Base-by-base conservation (phyloP, 1,140 invertebrate species). In the Dreissena rostriformis region DNA sequence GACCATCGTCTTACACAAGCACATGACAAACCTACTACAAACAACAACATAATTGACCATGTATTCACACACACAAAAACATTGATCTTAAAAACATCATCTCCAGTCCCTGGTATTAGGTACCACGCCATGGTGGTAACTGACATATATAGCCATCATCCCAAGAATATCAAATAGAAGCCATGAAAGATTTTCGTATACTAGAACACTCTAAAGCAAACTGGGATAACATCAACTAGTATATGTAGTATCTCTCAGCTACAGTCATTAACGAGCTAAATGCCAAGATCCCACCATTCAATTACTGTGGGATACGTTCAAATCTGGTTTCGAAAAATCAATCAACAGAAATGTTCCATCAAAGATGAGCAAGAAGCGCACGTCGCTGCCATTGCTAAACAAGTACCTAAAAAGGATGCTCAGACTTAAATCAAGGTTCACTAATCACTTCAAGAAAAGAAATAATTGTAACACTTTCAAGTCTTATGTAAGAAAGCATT, bases 91-190 rank as follows among this genome's bases (percentile, higher is more conserved):
- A 77, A 82, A 68, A 52, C 79, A 8, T 82, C 73, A 53, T 28
- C 26, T n/a, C 10, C 55, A 70, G 65, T 72, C 2, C 78, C 72
- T n/a, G 73, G 78, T 24, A 82, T 77, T 17, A 76, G 55, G 26
- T 63, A 82, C 57, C 73, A 77, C 39, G 65, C 66, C 67, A 86
- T 86, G 49, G 39, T 86, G 10, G 65, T 76, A 17, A 82, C 67
- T 63, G 84, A 77, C 17, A 49, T 78, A 0, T 19, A 81, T n/a
- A n/a, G n/a, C n/a, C 53, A 86, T 63, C n/a, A 80, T 75, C 6
- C 55, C 55, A 22, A 61, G 4, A 10, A 24, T 29, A 76, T 76
- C 61, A 6, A n/a, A 49, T 29, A 76, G 22, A 76, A 66, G 26
- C 61, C 74, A 12, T 2, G 74, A 11, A 76, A 76, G 39, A 22